These are phyloP conservation scores for Cyclophora punctaria DNA, from an alignment of 2,888 invertebrate genomes.

Conservation along the genomic window DNA sequence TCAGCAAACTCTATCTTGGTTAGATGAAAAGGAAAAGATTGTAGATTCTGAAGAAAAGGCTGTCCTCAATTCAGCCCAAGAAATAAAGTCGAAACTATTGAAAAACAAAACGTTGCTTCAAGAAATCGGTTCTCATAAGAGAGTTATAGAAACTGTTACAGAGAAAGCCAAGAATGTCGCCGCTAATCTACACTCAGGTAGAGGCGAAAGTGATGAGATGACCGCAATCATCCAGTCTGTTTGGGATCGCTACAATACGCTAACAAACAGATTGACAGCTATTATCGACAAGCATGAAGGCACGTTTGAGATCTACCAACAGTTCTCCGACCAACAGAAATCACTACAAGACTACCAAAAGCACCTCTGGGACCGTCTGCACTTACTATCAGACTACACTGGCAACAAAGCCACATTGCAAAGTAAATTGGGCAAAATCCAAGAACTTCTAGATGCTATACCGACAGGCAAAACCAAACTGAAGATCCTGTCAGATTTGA, in stretches of 20 bases:
- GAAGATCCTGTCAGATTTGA: conserved; percentile 82
- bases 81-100: conserved; percentile 86
- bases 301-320: conserved; percentile 86
- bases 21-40: conserved; percentile 88
- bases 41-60: conserved; percentile 81
- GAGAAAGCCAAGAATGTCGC: conserved; percentile 88
- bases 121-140: conserved; percentile 92
- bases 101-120: conserved; percentile 91
- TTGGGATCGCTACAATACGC: conserved; percentile 82
- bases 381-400: conserved; percentile 87
- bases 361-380: conserved; percentile 90
- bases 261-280: conserved; percentile 79
- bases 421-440: conserved; percentile 84
- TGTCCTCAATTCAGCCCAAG: conserved; percentile 86
- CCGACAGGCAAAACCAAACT: conserved; percentile 87
- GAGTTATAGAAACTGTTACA: conserved; percentile 91
- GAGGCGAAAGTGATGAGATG: conserved; percentile 77
- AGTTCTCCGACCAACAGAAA: conserved; percentile 90
- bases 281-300: conserved; percentile 84
- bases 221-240: conserved; percentile 82
- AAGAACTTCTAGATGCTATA: conserved; percentile 85
- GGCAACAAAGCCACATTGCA: conserved; percentile 92
- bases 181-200: conserved; percentile 71
- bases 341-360: conserved; percentile 93
- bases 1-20: conserved; percentile 88